These are phyloP conservation scores for Rutpela maculata DNA, from an alignment of 2,888 invertebrate species.

Conservation along the genomic window DNA sequence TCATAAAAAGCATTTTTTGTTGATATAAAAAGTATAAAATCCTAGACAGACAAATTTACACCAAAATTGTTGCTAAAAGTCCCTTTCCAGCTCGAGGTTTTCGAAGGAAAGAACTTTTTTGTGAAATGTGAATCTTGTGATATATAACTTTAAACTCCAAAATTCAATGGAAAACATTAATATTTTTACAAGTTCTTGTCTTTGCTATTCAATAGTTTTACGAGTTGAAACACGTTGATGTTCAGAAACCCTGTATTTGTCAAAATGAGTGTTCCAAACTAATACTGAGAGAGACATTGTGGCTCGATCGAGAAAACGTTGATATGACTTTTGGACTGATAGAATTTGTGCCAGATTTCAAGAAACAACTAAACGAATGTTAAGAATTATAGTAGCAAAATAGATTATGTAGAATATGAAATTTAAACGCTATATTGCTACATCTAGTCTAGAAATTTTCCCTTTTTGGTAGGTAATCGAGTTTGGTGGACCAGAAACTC, in stretches of 20 bases:
- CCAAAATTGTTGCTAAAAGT: slow-evolving; percentile 17
- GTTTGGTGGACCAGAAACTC: slow-evolving; percentile 1
- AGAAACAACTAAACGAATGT: slow-evolving; percentile 21
- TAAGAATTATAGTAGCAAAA: slow-evolving; percentile 52
- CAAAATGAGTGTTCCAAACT: slow-evolving; percentile 40
- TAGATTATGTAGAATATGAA: slow-evolving; percentile 56
- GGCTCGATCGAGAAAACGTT: neutral
- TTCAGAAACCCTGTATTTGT: slow-evolving; percentile 51
- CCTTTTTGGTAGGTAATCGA: neutral
- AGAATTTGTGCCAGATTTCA: slow-evolving; percentile 25
- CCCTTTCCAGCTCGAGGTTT: neutral
- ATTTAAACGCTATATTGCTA: slow-evolving; percentile 54
- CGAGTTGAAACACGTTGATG: slow-evolving; percentile 41
- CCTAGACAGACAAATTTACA: slow-evolving; percentile 51
- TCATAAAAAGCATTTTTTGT: slow-evolving; percentile 49
- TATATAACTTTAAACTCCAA: slow-evolving; percentile 47
- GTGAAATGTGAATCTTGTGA: slow-evolving; percentile 16
- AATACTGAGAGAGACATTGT: slow-evolving; percentile 47
- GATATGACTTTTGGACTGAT: slow-evolving; percentile 24
- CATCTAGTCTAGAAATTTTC: slow-evolving; percentile 45
- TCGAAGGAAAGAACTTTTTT: slow-evolving; percentile 15
- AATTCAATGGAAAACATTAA: slow-evolving; percentile 49
- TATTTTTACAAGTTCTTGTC: slow-evolving; percentile 26
- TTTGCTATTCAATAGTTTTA: slow-evolving; percentile 38
- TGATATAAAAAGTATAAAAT: slow-evolving; percentile 59